These are phyloP conservation scores for Python bivittatus DNA, from an alignment of 2,113 vertebrate genomes.

Conservation along the genomic window DNA sequence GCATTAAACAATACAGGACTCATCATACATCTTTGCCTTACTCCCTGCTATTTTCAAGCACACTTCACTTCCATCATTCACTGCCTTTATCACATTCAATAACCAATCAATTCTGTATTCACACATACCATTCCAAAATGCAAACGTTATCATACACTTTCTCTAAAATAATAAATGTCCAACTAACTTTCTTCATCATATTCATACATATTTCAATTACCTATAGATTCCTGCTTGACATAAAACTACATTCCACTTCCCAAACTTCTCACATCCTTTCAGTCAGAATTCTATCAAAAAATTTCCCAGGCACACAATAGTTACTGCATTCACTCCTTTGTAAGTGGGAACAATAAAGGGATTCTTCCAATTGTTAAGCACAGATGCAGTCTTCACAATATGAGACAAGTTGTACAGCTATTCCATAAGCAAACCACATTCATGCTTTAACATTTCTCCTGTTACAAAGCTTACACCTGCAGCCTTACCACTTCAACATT, in stretches of 20 bases:
- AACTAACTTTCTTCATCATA: not conserved
- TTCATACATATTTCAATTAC: not conserved
- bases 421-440: not conserved
- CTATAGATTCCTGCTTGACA: not conserved
- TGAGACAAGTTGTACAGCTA: not conserved
- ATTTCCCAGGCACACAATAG: not conserved
- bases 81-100: not conserved
- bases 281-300: not conserved
- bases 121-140: not conserved
- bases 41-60: not conserved
- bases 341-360: not conserved
- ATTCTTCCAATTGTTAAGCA: not conserved
- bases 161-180: not conserved
- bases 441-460: not conserved
- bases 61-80: not conserved
- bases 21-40: not conserved
- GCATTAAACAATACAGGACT: not conserved
- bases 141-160: not conserved
- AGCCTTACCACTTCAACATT: not conserved
- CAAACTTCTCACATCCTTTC: not conserved
- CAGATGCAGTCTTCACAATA: not conserved
- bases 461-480: slow-evolving; percentile 1
- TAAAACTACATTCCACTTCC: not conserved
- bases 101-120: not conserved
- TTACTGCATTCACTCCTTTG: not conserved